Base-by-base conservation (phyloP, 1,140 invertebrate genomes). In the Coptotermes formosanus region DNA sequence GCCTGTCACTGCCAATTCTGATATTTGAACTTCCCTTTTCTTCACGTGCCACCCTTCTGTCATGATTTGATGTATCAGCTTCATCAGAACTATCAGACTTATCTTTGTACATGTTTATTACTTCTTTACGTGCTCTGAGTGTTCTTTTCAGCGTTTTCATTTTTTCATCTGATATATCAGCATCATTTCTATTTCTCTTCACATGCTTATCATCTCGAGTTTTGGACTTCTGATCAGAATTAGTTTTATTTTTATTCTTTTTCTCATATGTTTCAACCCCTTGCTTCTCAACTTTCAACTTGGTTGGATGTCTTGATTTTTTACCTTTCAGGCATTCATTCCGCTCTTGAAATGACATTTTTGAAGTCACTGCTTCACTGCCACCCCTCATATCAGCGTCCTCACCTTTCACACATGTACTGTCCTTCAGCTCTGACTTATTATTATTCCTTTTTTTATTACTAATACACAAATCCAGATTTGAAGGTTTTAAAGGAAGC, bases 401-500 rank as follows among this genome's bases (percentile, higher is more conserved):
- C 25, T 75, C 64, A 75, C n/a, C 64, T 30, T 75, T 82, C 81
- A 82, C 25, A 55, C 6, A 21, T 21, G 55, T 4, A 23, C 3
- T 30, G 44, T 44, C 48, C 88, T 90, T 90, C 89, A 82, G 89
- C 88, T 44, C 88, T 91, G 52, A 88, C 88, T 88, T 92, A 91
- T 87, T 92, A 92, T 86, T 83, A 85, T 86, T 87, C 92, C 91
- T 85, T 87, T 89, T 85, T 82, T 87, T 82, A 87, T 86, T 89
- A 87, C 93, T 90, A 11, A 93, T 93, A 89, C 92, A 92, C 45
- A 95, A 90, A 88, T 94, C 94, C 85, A 90, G 92, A 86, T 88
- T 90, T 48, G 90, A 91, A 45, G 94, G 94, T 89, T 93, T 94
- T 59, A 95, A 90, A 1, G 94, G 93, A 85, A 95, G 90, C 52